These are phyloP conservation scores for Conger conger DNA, from an alignment of 2,113 vertebrate species.

Conservation along the genomic window DNA sequence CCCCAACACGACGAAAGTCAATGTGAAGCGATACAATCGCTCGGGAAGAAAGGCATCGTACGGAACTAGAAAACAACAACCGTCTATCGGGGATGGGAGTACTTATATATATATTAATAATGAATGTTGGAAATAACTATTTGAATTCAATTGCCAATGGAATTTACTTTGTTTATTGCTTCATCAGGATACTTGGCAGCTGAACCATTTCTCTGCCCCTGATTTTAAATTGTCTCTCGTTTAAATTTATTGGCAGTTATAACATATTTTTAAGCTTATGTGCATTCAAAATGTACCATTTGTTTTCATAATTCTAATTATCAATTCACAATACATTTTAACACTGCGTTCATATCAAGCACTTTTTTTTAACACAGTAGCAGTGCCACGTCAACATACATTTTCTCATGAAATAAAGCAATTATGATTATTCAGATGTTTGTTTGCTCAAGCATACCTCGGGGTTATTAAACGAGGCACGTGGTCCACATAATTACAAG, in stretches of 20 bases:
- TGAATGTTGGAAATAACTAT: background rate
- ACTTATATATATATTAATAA: background rate
- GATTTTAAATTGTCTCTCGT: background rate
- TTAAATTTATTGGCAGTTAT: background rate
- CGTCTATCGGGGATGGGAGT: too few relatives aligned
- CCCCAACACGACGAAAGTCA: background rate
- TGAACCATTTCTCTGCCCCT: background rate
- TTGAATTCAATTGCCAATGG: background rate
- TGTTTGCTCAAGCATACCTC: conserved; percentile 26
- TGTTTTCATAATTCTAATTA: background rate
- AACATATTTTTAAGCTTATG: background rate
- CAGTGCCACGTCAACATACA: background rate
- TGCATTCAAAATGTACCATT: background rate
- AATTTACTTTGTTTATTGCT: background rate
- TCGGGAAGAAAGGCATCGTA: background rate
- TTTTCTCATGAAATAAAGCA: background rate
- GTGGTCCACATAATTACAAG: conserved; percentile 21
- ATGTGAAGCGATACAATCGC: background rate
- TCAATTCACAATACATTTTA: background rate
- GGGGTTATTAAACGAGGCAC: conserved; percentile 11
- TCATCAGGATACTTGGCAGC: background rate
- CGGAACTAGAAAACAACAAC: background rate
- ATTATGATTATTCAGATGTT: conserved; percentile 24
- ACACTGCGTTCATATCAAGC: background rate
- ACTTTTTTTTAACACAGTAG: background rate